These are phyloP conservation scores for Phasianus colchicus DNA, from an alignment of 2,113 vertebrate species.

Conservation along the genomic window DNA sequence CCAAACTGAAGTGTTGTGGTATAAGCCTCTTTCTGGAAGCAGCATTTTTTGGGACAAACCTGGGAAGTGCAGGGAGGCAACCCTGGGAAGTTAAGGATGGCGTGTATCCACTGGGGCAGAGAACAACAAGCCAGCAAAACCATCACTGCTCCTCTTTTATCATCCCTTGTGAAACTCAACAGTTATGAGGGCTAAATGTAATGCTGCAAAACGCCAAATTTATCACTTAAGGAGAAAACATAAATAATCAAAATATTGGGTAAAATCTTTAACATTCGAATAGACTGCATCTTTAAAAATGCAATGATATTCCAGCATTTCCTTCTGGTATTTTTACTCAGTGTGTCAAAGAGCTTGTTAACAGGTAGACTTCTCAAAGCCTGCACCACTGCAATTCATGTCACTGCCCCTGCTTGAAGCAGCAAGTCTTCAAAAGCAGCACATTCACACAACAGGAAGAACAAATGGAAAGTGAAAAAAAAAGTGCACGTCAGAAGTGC, in stretches of 20 bases:
- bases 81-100: background rate
- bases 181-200: background rate
- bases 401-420: background rate
- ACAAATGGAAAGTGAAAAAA: background rate
- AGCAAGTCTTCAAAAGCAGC: background rate
- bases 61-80: background rate
- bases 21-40: background rate
- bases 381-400: fast-evolving
- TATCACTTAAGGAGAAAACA: background rate
- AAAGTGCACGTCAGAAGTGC: slow-evolving; percentile 2
- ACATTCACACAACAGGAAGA: background rate
- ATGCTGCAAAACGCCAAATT: background rate
- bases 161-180: background rate
- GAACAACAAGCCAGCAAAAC: background rate
- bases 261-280: background rate
- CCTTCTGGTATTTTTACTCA: background rate
- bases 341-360: slow-evolving; percentile 11
- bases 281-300: background rate
- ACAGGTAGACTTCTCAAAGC: background rate
- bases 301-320: background rate
- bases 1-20: background rate
- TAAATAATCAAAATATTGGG: background rate
- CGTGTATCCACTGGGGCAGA: background rate
- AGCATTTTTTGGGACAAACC: background rate
- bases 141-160: background rate